These are phyloP conservation scores for Heterotis niloticus DNA, from an alignment of 2,113 vertebrate genomes.

Conservation along the genomic window DNA sequence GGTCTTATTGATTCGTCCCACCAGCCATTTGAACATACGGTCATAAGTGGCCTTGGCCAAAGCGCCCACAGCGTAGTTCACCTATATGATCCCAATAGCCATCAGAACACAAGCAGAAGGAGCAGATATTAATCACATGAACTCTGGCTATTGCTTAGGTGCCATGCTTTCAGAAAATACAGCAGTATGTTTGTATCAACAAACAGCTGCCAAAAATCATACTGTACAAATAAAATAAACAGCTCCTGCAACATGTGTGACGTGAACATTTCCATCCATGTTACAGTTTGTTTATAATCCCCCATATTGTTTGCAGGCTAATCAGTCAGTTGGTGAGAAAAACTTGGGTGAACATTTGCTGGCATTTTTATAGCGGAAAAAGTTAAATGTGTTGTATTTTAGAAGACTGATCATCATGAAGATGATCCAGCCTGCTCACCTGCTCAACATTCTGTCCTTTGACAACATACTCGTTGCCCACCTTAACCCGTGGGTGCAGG, in stretches of 20 bases:
- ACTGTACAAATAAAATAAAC: too few species aligned
- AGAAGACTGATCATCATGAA: background rate
- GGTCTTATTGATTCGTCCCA: conserved; percentile 85
- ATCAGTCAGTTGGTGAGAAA: too few species aligned
- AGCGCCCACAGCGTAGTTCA: conserved; percentile 83
- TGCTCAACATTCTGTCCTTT: conserved; percentile 93
- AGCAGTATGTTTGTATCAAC: background rate
- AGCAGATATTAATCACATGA: conserved; percentile 46
- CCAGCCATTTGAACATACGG: conserved; percentile 91
- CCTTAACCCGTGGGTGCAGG: conserved; percentile 88
- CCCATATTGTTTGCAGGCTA: too few species aligned
- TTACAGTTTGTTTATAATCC: too few species aligned
- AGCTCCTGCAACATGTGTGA: background rate
- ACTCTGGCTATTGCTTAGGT: conserved; percentile 45
- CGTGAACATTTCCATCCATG: too few species aligned
- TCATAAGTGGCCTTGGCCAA: conserved; percentile 92
- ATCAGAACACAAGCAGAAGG: conserved; percentile 17
- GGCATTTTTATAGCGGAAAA: too few species aligned
- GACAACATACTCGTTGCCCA: conserved; percentile 89
- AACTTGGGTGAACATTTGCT: too few species aligned
- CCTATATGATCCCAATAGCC: conserved; percentile 57
- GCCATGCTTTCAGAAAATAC: conserved; percentile 35
- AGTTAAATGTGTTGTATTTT: too few species aligned
- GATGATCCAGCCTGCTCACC: conserved; percentile 50
- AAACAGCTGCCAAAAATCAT: background rate